phyloP scores from a whole-genome alignment of 2,888 invertebrate genomes.

The Mesorhabditis spiculigera region DNA sequence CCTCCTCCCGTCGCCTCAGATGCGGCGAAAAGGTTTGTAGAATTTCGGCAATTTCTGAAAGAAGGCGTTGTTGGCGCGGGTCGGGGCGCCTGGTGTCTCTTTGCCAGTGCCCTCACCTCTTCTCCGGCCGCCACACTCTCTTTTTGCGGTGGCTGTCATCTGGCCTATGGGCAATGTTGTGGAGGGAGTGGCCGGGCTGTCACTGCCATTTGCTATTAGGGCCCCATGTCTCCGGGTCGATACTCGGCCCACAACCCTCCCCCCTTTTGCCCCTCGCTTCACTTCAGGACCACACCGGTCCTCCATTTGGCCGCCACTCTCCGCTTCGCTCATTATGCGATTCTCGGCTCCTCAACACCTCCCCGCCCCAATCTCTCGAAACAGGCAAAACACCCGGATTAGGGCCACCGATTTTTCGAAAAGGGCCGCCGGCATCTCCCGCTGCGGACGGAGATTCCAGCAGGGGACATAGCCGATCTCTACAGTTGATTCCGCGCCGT shows the following conservation, averaged over 20 bases:
- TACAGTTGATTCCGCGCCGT: no score
- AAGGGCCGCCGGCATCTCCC: neutral
- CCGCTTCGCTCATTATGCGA: neutral
- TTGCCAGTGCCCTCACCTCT: neutral
- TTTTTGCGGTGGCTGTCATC: neutral
- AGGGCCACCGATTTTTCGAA: neutral
- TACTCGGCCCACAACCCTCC: neutral
- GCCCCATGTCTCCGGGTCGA: neutral
- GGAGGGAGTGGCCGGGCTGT: neutral
- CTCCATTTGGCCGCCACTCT: neutral
- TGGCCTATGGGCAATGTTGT: neutral
- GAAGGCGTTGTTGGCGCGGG: no score
- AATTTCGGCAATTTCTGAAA: no score
- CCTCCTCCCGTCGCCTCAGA: no score
- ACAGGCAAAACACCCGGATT: no score
- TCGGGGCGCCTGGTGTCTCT: neutral
- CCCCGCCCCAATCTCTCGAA: neutral
- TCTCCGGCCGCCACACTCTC: neutral
- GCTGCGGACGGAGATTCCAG: no score
- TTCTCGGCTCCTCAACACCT: neutral
- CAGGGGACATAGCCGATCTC: no score
- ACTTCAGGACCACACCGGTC: neutral
- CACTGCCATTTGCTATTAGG: constrained; percentile 5
- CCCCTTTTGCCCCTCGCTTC: neutral
- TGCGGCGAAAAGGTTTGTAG: no score